phyloP scores from a whole-genome alignment of 2,888 invertebrate species.

The Drosophila monieri region DNA sequence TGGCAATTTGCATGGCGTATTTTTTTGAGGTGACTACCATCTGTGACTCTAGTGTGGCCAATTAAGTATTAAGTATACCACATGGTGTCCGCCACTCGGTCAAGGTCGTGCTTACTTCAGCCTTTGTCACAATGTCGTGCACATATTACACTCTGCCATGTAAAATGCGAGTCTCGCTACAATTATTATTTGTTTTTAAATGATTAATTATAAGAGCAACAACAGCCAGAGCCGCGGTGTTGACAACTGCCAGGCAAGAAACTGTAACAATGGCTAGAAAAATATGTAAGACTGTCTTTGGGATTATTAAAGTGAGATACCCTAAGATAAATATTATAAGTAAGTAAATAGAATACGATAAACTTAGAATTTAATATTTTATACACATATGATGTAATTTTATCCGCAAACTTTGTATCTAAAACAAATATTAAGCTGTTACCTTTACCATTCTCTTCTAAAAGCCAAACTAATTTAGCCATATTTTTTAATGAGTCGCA shows the following conservation, averaged over 20 bases:
- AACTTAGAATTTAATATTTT: too few relatives aligned
- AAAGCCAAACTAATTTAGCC: neutral
- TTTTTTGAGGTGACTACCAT: constrained; percentile 21
- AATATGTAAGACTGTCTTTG: constrained; percentile 6
- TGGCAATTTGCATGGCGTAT: constrained; percentile 36
- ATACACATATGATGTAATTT: too few relatives aligned
- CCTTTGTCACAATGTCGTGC: constrained; percentile 70
- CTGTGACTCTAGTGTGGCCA: constrained; percentile 48
- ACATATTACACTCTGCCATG: constrained; percentile 50
- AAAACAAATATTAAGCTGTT: neutral
- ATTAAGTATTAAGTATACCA: constrained; percentile 79
- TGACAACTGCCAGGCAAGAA: constrained; percentile 42
- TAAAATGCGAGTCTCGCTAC: constrained; percentile 13
- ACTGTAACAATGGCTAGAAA: constrained; percentile 42
- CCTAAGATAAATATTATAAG: neutral
- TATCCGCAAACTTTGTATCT: too few relatives aligned
- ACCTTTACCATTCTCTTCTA: neutral
- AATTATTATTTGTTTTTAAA: constrained; percentile 32
- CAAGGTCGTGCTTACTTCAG: constrained; percentile 60
- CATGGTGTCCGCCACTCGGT: constrained; percentile 71
- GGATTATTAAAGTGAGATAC: neutral
- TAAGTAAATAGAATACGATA: too few relatives aligned
- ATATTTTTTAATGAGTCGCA: constrained; percentile 25
- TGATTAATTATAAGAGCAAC: constrained; percentile 35
- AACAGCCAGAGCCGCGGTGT: constrained; percentile 46